Conservation (phyloP, 2,888 invertebrate genomes). For the Dolichomitus sp. region DNA sequence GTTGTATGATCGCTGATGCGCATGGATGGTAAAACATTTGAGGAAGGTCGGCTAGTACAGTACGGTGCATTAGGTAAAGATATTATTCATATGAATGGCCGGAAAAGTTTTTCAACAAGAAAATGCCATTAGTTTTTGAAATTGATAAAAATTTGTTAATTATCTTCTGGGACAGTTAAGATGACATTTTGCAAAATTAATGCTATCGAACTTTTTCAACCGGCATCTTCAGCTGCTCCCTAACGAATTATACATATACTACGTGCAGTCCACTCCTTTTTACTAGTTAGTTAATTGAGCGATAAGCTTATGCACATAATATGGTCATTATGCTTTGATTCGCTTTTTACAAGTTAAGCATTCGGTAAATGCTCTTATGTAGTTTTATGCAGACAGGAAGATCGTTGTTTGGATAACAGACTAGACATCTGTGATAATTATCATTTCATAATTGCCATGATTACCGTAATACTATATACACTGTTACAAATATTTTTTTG, state of each 20-base stretch:
- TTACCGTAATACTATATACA: not conserved
- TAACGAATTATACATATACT: not conserved
- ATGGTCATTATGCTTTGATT: not conserved
- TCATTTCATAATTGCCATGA: constrained; percentile 22
- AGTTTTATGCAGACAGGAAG: not conserved
- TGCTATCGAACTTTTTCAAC: constrained; percentile 2
- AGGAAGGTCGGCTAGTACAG: constrained; percentile 2
- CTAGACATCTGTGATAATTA: constrained; percentile 12
- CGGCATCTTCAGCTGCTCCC: constrained; percentile 12
- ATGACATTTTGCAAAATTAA: too few relatives aligned
- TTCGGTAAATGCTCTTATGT: not conserved
- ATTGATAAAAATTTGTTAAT: too few relatives aligned
- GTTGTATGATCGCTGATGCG: constrained; percentile 36
- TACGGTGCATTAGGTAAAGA: not conserved
- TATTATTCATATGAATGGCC: not conserved
- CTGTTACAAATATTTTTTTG: not conserved
- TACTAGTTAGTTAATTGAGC: not conserved
- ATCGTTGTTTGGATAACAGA: constrained; percentile 18
- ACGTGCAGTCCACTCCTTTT: not conserved
- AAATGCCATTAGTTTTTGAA: too few relatives aligned
- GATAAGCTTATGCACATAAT: not conserved
- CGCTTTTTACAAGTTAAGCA: not conserved
- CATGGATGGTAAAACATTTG: constrained; percentile 29
- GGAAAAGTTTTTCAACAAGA: too few relatives aligned
- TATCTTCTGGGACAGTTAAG: too few relatives aligned